phyloP scores from a whole-genome alignment of 2,888 invertebrate genomes.

The Plemyria rubiginata region DNA sequence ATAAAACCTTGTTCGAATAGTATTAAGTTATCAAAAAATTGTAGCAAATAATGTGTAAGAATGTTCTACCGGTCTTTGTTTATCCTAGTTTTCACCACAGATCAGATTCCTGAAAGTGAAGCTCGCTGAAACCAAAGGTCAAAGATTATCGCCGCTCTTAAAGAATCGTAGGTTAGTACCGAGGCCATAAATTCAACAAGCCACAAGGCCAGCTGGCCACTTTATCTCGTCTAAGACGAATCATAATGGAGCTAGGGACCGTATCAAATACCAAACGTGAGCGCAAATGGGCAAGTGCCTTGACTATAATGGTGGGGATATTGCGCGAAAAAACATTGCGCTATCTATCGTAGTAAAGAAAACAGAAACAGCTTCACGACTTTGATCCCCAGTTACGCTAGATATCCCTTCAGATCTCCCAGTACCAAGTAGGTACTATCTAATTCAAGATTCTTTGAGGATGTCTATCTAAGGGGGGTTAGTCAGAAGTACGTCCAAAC shows the following conservation, averaged over 20 bases:
- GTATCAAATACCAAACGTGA: constrained; percentile 43
- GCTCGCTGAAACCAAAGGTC: constrained; percentile 25
- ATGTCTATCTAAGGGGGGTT: no score
- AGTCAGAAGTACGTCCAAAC: no score
- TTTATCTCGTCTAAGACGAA: constrained; percentile 47
- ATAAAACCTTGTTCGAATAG: no score
- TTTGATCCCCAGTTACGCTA: no score
- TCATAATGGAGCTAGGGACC: constrained; percentile 46
- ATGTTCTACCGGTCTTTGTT: background rate
- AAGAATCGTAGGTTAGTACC: constrained; percentile 31
- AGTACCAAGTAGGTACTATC: no score
- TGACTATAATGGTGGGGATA: constrained; percentile 30
- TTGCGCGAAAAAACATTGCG: constrained; percentile 36
- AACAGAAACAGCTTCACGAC: no score
- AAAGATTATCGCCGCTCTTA: constrained; percentile 27
- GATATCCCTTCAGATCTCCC: no score
- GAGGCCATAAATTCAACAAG: constrained; percentile 35
- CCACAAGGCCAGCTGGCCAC: constrained; percentile 45
- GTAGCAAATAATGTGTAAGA: background rate
- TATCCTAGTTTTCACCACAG: background rate
- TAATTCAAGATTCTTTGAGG: no score
- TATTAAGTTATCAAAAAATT: no score
- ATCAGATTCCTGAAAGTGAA: background rate
- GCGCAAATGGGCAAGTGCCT: constrained; percentile 29
- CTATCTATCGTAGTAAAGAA: no score